Base-by-base conservation (phyloP, 2,888 invertebrate genomes). In the Dascillus cervinus region DNA sequence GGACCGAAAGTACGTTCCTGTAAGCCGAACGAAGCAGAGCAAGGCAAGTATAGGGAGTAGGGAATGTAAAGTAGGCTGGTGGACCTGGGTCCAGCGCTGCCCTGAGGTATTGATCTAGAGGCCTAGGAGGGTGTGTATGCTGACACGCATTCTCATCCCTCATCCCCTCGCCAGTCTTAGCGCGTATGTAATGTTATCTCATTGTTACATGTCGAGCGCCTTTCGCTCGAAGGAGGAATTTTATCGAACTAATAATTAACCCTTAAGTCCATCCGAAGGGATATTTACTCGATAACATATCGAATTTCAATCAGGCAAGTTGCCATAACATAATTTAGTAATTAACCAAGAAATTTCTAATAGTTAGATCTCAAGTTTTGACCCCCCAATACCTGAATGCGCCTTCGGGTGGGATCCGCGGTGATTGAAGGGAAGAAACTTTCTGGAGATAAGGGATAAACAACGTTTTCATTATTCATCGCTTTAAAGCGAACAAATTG, bases 1-100 rank as follows among this genome's bases (percentile, higher is more conserved):
- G n/a, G n/a, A n/a, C n/a, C n/a, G n/a, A n/a, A n/a, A n/a, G 31
- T 39, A 34, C 38, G 38, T 32, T 39, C 38, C 38, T 39, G 38
- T 29, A 14, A 34, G 27, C 28, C 69, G 68, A 69, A 68, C 67
- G 65, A 68, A 69, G 67, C 41, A 62, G 67, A 50, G 56, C 61
- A 61, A 41, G 60, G 54, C 40, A 56, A 56, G 55, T 40, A 53
- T 48, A 41, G 40, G 47, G 47, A 39, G 44, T 38, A 37, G 46
- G 34, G 60, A 62, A 62, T 73, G 74, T 73, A 73, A 73, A 72
- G 73, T 70, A 68, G 72, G 71, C 60, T 39, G 69, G 60, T 61
- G 59, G 60, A 58, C 58, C 58, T 60, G 59, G 62, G 61, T 62
- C 62, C 62, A 56, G 62, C 61, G 54, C 52, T 62, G 62, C 62